Base-by-base conservation (phyloP, 2,888 invertebrate species). In the Drosophila paracracens region DNA sequence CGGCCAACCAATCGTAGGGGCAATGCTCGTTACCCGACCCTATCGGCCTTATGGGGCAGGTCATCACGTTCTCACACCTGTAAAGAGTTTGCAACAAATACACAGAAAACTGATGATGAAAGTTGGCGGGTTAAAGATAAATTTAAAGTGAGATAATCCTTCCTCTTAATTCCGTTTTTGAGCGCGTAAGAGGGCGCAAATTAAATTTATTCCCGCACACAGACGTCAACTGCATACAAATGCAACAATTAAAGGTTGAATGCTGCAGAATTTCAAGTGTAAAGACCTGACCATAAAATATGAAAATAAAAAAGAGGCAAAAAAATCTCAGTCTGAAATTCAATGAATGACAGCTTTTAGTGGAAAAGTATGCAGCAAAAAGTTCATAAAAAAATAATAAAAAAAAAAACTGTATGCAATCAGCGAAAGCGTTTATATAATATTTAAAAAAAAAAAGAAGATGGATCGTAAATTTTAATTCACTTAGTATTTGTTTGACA, bases 41-140 rank as follows among this genome's bases (percentile, higher is more conserved):
- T 76, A 98, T 97, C 13, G 97, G 97, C 79, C 98, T 94, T 96
- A 98, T 98, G 31, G 98, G 98, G 91, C 98, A 98, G 0, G 98
- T 97, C 97, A 98, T 98, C 85, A 98, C 97, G 93, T 98, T 98
- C 93, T 98, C 98, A 92, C 98, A 98, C 64, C 98, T 93, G 85
- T 25, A 85, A 86, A 25, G 52, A 50, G 56, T 25, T 46, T 7
- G 16, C 46, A 16, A 25, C 33, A 18, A 25, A 46, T 46, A 56
- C 18, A 40, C 38, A n/a, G 33, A 52, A 59, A 35, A 31, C 16
- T 21, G 31, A 53, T 53, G 11, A 4, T 58, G 11, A 7, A 46
- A 21, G n/a, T 2, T 43, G 27, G 35, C 18, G 4, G 50, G 0
- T 46, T 33, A n/a, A 52, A 52, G 31, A 2, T 18, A 0, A n/a